Evolutionary conservation across 2,797 vertebrate species (phyloP), one percentile per base, ranked within the genome.

Genomic region (Oreochromis grahami): DNA sequence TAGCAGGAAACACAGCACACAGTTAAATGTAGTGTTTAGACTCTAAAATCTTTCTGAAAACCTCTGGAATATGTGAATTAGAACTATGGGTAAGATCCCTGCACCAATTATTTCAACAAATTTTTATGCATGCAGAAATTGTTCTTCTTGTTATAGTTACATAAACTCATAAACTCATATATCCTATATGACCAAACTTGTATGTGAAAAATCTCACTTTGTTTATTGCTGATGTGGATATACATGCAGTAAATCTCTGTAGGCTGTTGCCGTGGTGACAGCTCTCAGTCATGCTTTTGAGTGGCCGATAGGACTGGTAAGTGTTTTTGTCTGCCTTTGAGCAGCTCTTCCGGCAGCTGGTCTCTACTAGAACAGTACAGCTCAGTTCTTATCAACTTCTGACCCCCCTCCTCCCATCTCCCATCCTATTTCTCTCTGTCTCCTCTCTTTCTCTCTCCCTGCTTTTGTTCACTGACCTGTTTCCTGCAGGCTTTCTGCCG

Each of bases 301-400:
- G 91, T 68, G 81, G 85, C 85, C 48, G 77, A 86, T 63, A 53
- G 87, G 43, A 84, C 90, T 90, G 88, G 92, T 85, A 88, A 91
- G 90, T 88, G 86, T 90, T 94, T 93, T 93, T 89, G 79, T 92
- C 83, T 81, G 78, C 87, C 87, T 91, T 81, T 34, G 84, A 90
- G 93, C 82, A 87, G 86, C 88, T 91, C 92, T 93, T 94, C 94
- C 92, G 89, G 94, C 95, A 95, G 95, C 94, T 95, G 95, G 89
- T 91, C 85, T 87, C 76, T 72, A 82, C 83, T 87, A 83, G 89
- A 91, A 96, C 94, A 96, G 90, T 93, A 63, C 79, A 78, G 88
- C 91, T 95, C 93, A 93, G 92, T 96, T 93, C 91, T 86, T 90
- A 90, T 87, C 91, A 94, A 92, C 85, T 91, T 89, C 86, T 88